Conservation (phyloP, 1,140 invertebrate species). For the Pristionchus pacificus region DNA sequence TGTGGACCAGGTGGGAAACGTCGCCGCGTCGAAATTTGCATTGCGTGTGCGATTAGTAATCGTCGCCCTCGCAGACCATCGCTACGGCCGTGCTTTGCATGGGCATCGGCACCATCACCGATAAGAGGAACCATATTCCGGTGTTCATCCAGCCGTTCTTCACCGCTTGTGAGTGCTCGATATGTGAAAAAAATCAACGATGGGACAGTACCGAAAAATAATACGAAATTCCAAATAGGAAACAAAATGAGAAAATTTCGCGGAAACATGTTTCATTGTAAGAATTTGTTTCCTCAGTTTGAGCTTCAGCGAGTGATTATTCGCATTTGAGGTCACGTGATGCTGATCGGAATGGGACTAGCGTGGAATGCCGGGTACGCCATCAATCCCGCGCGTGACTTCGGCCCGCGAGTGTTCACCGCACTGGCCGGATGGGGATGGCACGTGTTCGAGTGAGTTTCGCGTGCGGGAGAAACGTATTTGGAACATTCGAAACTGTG, state of each 20-base stretch:
- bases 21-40: too few species aligned
- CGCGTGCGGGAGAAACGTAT: constrained; percentile 51
- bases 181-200: background rate
- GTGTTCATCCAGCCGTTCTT: constrained; percentile 60
- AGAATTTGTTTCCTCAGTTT: too few species aligned
- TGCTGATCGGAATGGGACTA: constrained; percentile 63
- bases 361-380: constrained; percentile 65
- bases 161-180: constrained; percentile 57
- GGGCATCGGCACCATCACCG: constrained; percentile 62
- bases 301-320: too few species aligned
- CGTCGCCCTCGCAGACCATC: too few species aligned
- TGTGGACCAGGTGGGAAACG: constrained; percentile 60
- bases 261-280: too few species aligned
- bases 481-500: background rate
- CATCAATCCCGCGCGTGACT: constrained; percentile 67
- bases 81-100: constrained; percentile 63
- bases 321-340: constrained; percentile 49
- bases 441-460: constrained; percentile 58
- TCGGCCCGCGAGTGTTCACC: constrained; percentile 64
- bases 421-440: constrained; percentile 61
- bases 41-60: constrained; percentile 2
- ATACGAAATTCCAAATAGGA: too few species aligned
- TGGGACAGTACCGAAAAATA: too few species aligned
- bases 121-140: constrained; percentile 61
- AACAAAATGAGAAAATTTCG: too few species aligned